Conservation (phyloP, 2,888 invertebrate genomes). For the Chromoteleia sp. region DNA sequence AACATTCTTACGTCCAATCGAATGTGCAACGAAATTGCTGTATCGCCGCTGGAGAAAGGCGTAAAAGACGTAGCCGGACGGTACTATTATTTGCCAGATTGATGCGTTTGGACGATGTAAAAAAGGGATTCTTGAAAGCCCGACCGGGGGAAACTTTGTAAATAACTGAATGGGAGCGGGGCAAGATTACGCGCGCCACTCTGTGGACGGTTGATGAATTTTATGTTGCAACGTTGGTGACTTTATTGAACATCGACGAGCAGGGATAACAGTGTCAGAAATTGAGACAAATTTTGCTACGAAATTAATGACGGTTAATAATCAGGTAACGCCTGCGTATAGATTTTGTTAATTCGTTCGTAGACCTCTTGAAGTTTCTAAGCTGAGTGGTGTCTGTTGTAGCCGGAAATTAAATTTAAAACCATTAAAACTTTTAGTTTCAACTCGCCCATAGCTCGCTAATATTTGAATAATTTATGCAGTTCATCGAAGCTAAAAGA, state of each 20-base stretch:
- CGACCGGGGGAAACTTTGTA: neutral
- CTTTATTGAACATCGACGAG: slow-evolving; percentile 6
- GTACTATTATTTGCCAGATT: slow-evolving; percentile 37
- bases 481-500: neutral
- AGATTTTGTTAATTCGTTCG: too few relatives aligned
- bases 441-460: neutral
- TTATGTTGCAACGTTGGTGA: slow-evolving; percentile 13
- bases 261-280: too few relatives aligned
- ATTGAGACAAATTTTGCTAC: too few relatives aligned
- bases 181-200: slow-evolving; percentile 9
- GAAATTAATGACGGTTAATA: slow-evolving; percentile 1
- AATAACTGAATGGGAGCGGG: slow-evolving; percentile 39
- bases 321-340: too few relatives aligned
- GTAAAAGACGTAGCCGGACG: slow-evolving; percentile 37
- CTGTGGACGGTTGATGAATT: slow-evolving; percentile 25
- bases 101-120: slow-evolving; percentile 35
- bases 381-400: slow-evolving; percentile 8
- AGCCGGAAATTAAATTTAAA: slow-evolving; percentile 11
- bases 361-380: neutral
- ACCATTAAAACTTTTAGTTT: slow-evolving; percentile 11
- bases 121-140: slow-evolving; percentile 40
- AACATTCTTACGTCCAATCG: slow-evolving; percentile 61
- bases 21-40: slow-evolving; percentile 58
- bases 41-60: slow-evolving; percentile 43
- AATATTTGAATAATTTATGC: slow-evolving; percentile 8